Evolutionary conservation across 2,113 vertebrate species (phyloP).

Genomic region (Gallinago media): DNA sequence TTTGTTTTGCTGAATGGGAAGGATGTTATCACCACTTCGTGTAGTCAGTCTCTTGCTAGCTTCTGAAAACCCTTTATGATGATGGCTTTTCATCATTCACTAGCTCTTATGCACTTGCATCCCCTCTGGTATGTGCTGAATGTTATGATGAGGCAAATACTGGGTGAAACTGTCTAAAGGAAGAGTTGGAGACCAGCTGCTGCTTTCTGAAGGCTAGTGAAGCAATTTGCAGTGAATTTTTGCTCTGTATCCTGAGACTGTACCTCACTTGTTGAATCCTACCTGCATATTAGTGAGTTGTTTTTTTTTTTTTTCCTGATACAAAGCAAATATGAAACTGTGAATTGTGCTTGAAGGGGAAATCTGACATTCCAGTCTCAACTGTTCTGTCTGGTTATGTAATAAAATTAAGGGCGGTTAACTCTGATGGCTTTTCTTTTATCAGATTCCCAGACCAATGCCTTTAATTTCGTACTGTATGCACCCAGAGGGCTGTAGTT

Average conservation of each 20-base stretch:
- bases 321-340: slow-evolving; percentile 54
- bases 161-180: not conserved
- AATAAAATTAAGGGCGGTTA: slow-evolving; percentile 70
- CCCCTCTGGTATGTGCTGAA: not conserved
- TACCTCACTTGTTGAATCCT: slow-evolving; percentile 20
- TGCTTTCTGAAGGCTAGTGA: not conserved
- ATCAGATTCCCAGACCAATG: slow-evolving; percentile 7
- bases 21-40: not conserved
- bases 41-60: slow-evolving; percentile 3
- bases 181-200: slow-evolving; percentile 3
- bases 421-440: slow-evolving; percentile 43
- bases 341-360: slow-evolving; percentile 28
- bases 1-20: slow-evolving; percentile 9
- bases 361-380: slow-evolving; percentile 64
- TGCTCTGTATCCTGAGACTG: slow-evolving; percentile 33
- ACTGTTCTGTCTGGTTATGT: slow-evolving; percentile 56
- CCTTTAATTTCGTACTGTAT: not conserved
- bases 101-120: not conserved
- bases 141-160: not conserved
- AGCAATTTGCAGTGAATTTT: slow-evolving; percentile 17
- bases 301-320: slow-evolving; percentile 24
- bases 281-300: slow-evolving; percentile 32
- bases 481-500: not conserved
- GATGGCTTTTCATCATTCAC: not conserved
- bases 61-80: not conserved